A percentile compares a stretch with the other conserved stretches of the same genome.
phyloP scores from a whole-genome alignment of 2,888 invertebrate genomes.

The Candidula unifasciata region DNA sequence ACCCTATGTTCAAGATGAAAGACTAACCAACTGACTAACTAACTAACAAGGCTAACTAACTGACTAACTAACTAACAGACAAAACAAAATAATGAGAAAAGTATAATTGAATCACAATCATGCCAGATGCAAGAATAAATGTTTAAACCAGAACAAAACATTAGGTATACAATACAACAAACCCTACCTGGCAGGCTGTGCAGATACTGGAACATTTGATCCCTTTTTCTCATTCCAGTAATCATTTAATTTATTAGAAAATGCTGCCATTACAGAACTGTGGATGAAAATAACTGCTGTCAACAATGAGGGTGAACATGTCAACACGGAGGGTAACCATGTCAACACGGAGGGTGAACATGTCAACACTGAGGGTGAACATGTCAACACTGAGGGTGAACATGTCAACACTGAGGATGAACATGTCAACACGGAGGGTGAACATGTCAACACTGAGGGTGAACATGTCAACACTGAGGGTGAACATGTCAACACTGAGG shows the following conservation, averaged over 20 bases:
- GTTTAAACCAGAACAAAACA: too few relatives aligned
- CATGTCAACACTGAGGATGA: slow-evolving; percentile 69
- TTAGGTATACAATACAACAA: not conserved
- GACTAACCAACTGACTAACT: too few relatives aligned
- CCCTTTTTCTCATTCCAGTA: slow-evolving; percentile 73
- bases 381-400: not conserved
- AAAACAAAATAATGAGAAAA: too few relatives aligned
- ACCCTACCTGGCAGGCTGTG: slow-evolving; percentile 10
- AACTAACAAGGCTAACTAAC: too few relatives aligned
- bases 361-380: slow-evolving; percentile 67
- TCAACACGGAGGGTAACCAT: too few relatives aligned
- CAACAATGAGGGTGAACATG: not conserved
- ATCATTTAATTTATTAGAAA: slow-evolving; percentile 72
- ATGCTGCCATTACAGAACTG: slow-evolving; percentile 71
- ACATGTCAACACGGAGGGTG: not conserved
- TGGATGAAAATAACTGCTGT: slow-evolving; percentile 32
- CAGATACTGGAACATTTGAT: slow-evolving; percentile 35
- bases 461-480: not conserved
- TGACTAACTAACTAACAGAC: too few relatives aligned
- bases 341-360: slow-evolving; percentile 50
- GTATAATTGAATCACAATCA: too few relatives aligned
- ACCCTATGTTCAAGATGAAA: too few relatives aligned
- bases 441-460: slow-evolving; percentile 71
- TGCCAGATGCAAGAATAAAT: too few relatives aligned
- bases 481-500: slow-evolving; percentile 71